Percentiles rank a stretch among this genome's conserved stretches.
phyloP scores from a whole-genome alignment of 2,888 invertebrate genomes.

The Archaeoteleia sp. region DNA sequence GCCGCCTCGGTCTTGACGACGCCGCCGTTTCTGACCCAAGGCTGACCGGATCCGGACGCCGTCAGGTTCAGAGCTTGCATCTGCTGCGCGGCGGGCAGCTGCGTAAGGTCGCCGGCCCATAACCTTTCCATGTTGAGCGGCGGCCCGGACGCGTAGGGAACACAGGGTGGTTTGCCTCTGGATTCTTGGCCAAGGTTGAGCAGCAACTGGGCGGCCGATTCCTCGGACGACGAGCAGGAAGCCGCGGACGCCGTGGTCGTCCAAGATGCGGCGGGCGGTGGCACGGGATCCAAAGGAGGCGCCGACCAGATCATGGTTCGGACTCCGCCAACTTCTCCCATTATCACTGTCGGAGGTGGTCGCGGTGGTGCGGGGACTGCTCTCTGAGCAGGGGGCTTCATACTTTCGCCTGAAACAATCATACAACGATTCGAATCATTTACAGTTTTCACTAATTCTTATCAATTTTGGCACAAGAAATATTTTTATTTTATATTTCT shows the following conservation, averaged over 20 bases:
- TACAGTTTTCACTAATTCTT: too few relatives aligned
- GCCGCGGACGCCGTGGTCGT: slow-evolving; percentile 77
- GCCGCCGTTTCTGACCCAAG: slow-evolving; percentile 71
- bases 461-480: too few relatives aligned
- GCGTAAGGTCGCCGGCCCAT: slow-evolving; percentile 92
- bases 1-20: slow-evolving; percentile 68
- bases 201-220: slow-evolving; percentile 81
- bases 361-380: slow-evolving; percentile 76
- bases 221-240: slow-evolving; percentile 76
- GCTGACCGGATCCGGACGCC: slow-evolving; percentile 69
- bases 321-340: slow-evolving; percentile 95
- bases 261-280: slow-evolving; percentile 78
- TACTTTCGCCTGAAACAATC: slow-evolving; percentile 66
- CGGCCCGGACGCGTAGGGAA: slow-evolving; percentile 72
- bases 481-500: too few relatives aligned
- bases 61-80: slow-evolving; percentile 85
- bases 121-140: slow-evolving; percentile 93
- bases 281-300: slow-evolving; percentile 75
- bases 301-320: slow-evolving; percentile 84
- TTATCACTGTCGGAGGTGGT: slow-evolving; percentile 89
- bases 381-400: slow-evolving; percentile 73
- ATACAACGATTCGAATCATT: too few relatives aligned
- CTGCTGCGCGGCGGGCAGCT: slow-evolving; percentile 88
- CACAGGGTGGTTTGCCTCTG: slow-evolving; percentile 75
- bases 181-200: slow-evolving; percentile 85